Evolutionary conservation across 2,113 vertebrate genomes (phyloP), one percentile per base, ranked within the genome.

Genomic region (Sander vitreus): DNA sequence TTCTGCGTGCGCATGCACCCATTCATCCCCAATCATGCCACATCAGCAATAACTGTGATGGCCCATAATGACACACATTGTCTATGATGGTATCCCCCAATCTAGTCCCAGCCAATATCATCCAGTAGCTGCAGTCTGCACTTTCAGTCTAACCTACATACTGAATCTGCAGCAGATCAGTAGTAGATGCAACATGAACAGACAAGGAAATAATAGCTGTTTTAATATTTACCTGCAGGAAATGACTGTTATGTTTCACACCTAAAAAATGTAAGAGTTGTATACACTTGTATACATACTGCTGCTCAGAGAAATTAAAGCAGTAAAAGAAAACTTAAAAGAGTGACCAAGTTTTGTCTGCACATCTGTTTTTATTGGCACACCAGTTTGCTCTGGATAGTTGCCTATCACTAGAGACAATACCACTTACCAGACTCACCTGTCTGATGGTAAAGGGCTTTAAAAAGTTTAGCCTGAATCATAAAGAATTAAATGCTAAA

Each of bases 301-400:
- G 19, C 50, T 73, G 19, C 50, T 73, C n/a, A 43, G 23, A 36
- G 43, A 55, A 45, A 58, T 50, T 13, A 58, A 71, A 80, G 6
- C 25, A 33, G n/a, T 39, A 43, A 50, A 75, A 48, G 1, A 47
- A 16, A 19, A 21, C 45, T 2, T 48, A 15, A 55, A 55, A 64
- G 9, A 48, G 6, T n/a, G 27, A 33, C 25, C 25, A 50, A 53
- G 16, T 36, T 64, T 27, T n/a, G 36, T 57, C 2, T 62, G 65
- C 45, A 59, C 18, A 0, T 57, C 27, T 60, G 51, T 66, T 50
- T 58, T 53, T 60, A 60, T 16, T 70, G 18, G 55, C 13, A 27
- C 39, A 58, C 11, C 30, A 58, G 71, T 64, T 43, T 16, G 21
- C 18, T 43, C 6, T 14, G 15, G 8, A 27, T 65, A 27, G 70